Evolutionary conservation across 2,113 vertebrate genomes (phyloP), one percentile per base, ranked within the genome.

Genomic region (Ceyx cyanopectus): DNA sequence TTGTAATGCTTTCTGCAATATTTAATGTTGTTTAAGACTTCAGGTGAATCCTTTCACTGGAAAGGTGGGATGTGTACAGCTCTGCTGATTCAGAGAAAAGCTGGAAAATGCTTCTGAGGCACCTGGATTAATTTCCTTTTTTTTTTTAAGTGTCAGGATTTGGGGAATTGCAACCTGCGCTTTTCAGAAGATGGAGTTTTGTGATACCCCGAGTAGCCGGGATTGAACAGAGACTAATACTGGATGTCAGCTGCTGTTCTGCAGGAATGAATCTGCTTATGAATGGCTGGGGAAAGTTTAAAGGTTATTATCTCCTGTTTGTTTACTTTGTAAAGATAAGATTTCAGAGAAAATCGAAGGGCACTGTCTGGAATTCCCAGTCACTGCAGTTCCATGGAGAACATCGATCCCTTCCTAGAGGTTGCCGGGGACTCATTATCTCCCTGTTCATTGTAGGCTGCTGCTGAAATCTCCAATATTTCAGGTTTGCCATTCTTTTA

Each of bases 281-380:
- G 96, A 93, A 88, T 82, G 95, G 83, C 95, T 87, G 87, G 32
- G 45, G 93, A 94, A 86, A 85, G 93, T 94, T 89, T 96, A 97
- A 98, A 94, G 96, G 87, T 97, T 94, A 96, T 95, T 95, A 83
- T 96, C 92, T 92, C 5, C 4, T 95, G 90, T 94, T 89, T 96
- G 92, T 98, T 97, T 96, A 91, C 94, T 96, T 95, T 91, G 93
- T 89, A 72, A 95, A 97, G 97, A 97, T 97, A 97, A 97, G 90
- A 96, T 92, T 97, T 96, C 95, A 91, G 91, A 96, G 96, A 97
- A 98, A 97, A 96, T 85, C 74, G 89, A 97, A 94, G 54, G 58
- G 73, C 72, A 85, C 86, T 89, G 89, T 94, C 93, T 95, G 92
- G 84, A 91, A 89, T 96, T 96, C 95, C 92, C 93, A 87, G 46